Percentiles rank a stretch among this genome's conserved stretches.
Evolutionary conservation across 2,113 vertebrate species (phyloP).

Genomic region (Neogobius melanostomus): DNA sequence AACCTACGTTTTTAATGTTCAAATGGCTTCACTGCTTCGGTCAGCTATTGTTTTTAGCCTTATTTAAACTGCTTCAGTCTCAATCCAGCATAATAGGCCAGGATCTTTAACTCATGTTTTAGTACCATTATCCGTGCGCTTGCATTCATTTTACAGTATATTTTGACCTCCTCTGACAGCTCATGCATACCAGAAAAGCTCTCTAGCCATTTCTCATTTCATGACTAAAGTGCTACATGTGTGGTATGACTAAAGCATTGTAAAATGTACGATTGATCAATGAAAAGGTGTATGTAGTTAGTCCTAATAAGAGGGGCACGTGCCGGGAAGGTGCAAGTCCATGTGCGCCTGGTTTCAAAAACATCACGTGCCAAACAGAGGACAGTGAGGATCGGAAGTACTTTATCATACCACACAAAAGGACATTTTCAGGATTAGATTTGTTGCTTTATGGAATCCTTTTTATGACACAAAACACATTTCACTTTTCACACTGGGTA

Average conservation of each 20-base stretch:
- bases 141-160: too few relatives aligned
- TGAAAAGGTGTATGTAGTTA: slow-evolving; percentile 7
- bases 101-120: too few relatives aligned
- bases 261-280: slow-evolving; percentile 7
- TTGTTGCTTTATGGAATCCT: not conserved
- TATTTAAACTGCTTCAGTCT: too few relatives aligned
- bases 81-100: too few relatives aligned
- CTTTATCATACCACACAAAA: slow-evolving; percentile 4
- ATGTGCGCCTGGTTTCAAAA: slow-evolving; percentile 31
- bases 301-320: slow-evolving; percentile 35
- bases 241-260: not conserved
- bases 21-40: too few relatives aligned
- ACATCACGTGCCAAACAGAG: slow-evolving; percentile 35
- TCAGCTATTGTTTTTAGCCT: too few relatives aligned
- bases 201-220: not conserved
- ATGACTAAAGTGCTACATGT: not conserved
- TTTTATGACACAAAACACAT: too few relatives aligned
- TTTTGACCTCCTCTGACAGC: not conserved
- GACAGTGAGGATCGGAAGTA: slow-evolving; percentile 24
- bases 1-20: too few relatives aligned
- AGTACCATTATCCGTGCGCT: too few relatives aligned
- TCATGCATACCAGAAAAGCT: not conserved
- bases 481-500: too few relatives aligned
- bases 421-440: slow-evolving; percentile 7
- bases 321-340: slow-evolving; percentile 36